A percentile compares a stretch with the other conserved stretches of the same genome.
phyloP scores from a whole-genome alignment of 2,888 invertebrate species.

The Trichogramma evanescens region DNA sequence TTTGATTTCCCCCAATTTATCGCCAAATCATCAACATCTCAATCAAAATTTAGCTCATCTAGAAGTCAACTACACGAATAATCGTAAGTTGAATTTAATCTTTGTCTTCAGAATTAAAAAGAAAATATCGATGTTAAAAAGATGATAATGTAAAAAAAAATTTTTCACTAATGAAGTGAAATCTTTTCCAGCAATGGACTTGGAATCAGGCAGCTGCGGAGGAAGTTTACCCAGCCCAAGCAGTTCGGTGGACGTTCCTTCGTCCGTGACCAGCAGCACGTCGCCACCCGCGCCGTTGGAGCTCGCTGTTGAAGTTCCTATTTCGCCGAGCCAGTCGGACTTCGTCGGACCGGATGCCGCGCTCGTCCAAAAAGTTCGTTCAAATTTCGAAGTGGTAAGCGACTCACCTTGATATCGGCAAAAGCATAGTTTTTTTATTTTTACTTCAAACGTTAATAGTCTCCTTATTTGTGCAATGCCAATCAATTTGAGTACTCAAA shows the following conservation, averaged over 20 bases:
- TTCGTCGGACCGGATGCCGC: too few species aligned
- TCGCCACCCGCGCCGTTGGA: conserved; percentile 44
- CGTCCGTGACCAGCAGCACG: conserved; percentile 55
- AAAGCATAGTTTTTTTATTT: conserved; percentile 33
- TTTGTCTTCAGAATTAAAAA: too few species aligned
- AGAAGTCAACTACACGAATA: too few species aligned
- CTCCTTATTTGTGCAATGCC: conserved; percentile 39
- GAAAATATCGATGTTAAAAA: too few species aligned
- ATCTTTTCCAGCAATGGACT: conserved; percentile 50
- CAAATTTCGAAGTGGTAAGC: conserved; percentile 56
- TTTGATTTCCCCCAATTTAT: conserved; percentile 42
- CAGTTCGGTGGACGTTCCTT: conserved; percentile 60
- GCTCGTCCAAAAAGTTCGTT: too few species aligned
- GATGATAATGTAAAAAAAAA: too few species aligned
- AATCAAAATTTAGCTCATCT: conserved; percentile 32
- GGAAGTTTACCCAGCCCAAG: conserved; percentile 77
- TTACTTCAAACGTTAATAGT: not conserved
- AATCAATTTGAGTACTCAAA: conserved; percentile 45
- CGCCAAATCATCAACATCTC: conserved; percentile 40
- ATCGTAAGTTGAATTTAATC: not conserved
- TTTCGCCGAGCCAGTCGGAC: too few species aligned
- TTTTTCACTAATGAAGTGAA: not conserved
- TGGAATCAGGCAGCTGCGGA: conserved; percentile 67
- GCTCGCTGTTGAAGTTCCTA: too few species aligned
- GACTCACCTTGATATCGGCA: conserved; percentile 50